These are phyloP conservation scores for Parnassius orleans DNA, from an alignment of 2,888 invertebrate species.

Conservation along the genomic window DNA sequence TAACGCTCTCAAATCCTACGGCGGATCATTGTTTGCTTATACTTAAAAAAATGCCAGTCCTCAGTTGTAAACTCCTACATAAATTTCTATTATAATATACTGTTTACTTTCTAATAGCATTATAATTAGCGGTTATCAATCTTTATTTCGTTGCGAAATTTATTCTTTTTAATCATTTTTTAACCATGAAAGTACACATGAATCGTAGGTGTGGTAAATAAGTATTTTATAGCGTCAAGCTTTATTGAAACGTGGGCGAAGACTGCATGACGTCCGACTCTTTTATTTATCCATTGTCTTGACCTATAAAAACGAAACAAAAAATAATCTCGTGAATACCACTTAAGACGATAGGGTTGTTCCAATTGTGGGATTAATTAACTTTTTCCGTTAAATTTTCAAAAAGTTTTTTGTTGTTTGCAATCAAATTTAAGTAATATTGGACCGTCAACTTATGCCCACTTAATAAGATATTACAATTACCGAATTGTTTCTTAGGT, in stretches of 20 bases:
- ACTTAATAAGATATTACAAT: too few species aligned
- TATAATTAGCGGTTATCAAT: background rate
- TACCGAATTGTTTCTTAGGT: too few species aligned
- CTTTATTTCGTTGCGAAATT: background rate
- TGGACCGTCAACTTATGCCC: too few species aligned
- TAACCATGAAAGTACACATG: background rate
- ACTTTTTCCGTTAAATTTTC: too few species aligned
- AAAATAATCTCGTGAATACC: slow-evolving; percentile 41
- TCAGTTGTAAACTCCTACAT: too few species aligned
- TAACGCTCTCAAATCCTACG: too few species aligned
- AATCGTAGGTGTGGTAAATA: slow-evolving; percentile 33
- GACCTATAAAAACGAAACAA: slow-evolving; percentile 50
- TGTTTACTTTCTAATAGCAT: too few species aligned
- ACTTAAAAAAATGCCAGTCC: too few species aligned
- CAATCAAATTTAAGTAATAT: too few species aligned
- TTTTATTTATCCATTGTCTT: slow-evolving; percentile 45
- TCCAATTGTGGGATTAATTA: slow-evolving; percentile 1
- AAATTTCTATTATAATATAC: too few species aligned
- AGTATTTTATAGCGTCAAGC: slow-evolving; percentile 35
- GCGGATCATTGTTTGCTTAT: too few species aligned
- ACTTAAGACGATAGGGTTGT: slow-evolving; percentile 12
- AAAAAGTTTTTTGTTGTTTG: too few species aligned
- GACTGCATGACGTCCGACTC: slow-evolving; percentile 38
- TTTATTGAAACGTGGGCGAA: slow-evolving; percentile 55
- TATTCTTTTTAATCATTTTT: background rate